Evolutionary conservation across 2,113 vertebrate species (phyloP), one percentile per base, ranked within the genome.

Genomic region (Paramisgurnus dabryanus): DNA sequence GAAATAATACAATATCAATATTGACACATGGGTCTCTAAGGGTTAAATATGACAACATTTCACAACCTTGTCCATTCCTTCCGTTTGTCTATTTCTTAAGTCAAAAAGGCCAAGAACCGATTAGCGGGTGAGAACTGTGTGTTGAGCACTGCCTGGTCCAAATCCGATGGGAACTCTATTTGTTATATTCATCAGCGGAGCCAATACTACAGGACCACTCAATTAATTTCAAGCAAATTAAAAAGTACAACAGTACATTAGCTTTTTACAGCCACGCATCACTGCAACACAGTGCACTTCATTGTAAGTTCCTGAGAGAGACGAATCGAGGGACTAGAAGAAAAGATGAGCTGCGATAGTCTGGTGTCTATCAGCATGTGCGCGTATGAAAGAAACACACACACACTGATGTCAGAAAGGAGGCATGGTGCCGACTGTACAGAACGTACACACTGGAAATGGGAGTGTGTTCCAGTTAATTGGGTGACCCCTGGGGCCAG

Each of bases 401-500:
- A 65, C 40, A 57, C 70, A 69, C 70, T 67, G 64, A 12, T 80
- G 74, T 68, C 49, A 67, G 53, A 80, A 78, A 73, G 72, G 55
- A 78, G 64, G 76, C 65, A 64, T 66, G 68, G 13, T 55, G 60
- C 1, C 49, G 49, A 61, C 64, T 60, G 63, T 13, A n/a, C 34
- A 45, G 79, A 84, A 84, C 80, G 81, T 79, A 67, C 72, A 50
- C 47, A 92, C 90, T 90, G 89, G 94, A 94, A 94, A 94, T 93
- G 91, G 91, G 83, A 87, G 85, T 83, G 85, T 87, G 85, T 84
- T 84, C 67, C 93, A 93, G 94, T 96, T 96, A 96, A 95, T 95
- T 93, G 93, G 90, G 89, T 84, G 93, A 95, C 94, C 94, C 88
- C 83, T n/a, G 91, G 92, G 95, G 94, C 94, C 94, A 89, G 87